A percentile compares a stretch with the other conserved stretches of the same genome.
Conservation (phyloP, 1,140 invertebrate genomes). For the Phymorhynchus buccinoides region DNA sequence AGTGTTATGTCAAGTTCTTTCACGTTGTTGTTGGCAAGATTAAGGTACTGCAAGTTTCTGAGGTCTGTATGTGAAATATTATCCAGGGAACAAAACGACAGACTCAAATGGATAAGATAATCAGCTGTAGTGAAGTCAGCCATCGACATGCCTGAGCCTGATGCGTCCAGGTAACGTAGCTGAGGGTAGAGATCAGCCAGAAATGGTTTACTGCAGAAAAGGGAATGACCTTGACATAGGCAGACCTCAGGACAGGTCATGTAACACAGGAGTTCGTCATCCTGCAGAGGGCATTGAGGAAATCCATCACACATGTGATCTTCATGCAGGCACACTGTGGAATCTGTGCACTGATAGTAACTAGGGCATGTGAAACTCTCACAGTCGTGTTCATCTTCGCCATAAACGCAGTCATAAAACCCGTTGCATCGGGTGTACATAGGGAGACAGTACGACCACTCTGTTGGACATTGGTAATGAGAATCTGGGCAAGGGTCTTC, state of each 20-base stretch:
- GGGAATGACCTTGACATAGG: neutral
- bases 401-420: neutral
- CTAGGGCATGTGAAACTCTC: neutral
- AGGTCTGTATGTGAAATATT: too few relatives aligned
- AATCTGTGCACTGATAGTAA: neutral
- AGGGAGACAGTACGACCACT: neutral
- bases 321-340: neutral
- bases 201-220: neutral
- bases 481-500: neutral
- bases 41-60: too few relatives aligned
- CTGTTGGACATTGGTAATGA: conserved; percentile 6
- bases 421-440: neutral
- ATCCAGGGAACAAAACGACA: too few relatives aligned
- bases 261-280: neutral
- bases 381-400: neutral
- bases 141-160: neutral
- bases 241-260: neutral
- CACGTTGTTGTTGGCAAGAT: too few relatives aligned
- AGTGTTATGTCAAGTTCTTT: too few relatives aligned
- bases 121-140: too few relatives aligned
- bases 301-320: neutral
- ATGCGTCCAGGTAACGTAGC: neutral
- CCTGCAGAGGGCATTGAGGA: neutral
- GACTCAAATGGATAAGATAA: too few relatives aligned
- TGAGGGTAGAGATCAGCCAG: neutral